Evolutionary conservation across 2,888 invertebrate species (phyloP).

Genomic region (Lomographa bimaculata): DNA sequence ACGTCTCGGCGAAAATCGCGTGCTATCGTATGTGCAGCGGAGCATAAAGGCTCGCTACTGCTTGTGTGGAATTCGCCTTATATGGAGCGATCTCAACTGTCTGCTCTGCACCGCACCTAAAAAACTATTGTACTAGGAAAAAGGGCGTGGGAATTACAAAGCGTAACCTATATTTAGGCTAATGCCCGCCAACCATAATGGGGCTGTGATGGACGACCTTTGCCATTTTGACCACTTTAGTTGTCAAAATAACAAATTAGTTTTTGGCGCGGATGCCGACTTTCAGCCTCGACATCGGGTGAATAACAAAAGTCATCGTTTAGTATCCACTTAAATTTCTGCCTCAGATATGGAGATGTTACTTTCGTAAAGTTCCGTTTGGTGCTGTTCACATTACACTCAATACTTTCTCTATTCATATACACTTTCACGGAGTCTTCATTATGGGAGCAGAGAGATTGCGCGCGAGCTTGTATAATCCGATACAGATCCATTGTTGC

Average conservation of each 20-base stretch:
- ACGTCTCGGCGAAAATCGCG: conserved; percentile 15
- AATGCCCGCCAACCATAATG: conserved; percentile 18
- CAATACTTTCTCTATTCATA: conserved; percentile 77
- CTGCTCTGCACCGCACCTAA: conserved; percentile 44
- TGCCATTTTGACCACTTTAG: conserved; percentile 17
- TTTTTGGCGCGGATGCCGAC: conserved; percentile 7
- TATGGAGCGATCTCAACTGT: conserved; percentile 54
- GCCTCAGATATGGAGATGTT: conserved; percentile 43
- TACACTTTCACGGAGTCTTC: conserved; percentile 68
- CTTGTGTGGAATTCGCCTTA: conserved; percentile 69
- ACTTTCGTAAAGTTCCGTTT: conserved; percentile 61
- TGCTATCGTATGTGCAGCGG: conserved; percentile 37
- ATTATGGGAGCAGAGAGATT: conserved; percentile 63
- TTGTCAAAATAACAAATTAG: conserved; percentile 4
- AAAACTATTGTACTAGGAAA: conserved; percentile 36
- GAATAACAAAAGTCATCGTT: conserved; percentile 27
- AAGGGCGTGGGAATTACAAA: conserved; percentile 55
- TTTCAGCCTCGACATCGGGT: neutral
- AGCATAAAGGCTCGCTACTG: conserved; percentile 43
- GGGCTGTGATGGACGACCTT: conserved; percentile 7
- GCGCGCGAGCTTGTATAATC: conserved; percentile 60
- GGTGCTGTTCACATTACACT: conserved; percentile 45
- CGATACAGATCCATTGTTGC: conserved; percentile 55
- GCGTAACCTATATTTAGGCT: conserved; percentile 54
- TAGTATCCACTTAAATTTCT: conserved; percentile 27